phyloP scores from a whole-genome alignment of 2,113 vertebrate genomes.

The Geococcyx californianus region DNA sequence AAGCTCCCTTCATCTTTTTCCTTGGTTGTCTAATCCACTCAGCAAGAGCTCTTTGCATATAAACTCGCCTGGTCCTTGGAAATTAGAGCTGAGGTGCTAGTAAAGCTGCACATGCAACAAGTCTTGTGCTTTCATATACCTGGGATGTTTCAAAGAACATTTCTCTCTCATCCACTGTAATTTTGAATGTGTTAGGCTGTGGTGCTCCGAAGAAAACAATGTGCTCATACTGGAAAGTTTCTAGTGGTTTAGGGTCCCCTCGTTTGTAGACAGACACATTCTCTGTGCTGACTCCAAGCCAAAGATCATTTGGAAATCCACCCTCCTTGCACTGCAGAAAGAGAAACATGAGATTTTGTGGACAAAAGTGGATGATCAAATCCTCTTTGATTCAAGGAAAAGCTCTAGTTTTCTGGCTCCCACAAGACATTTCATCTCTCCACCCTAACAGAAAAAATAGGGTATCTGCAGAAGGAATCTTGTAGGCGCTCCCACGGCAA shows the following conservation, averaged over 20 bases:
- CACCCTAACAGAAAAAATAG: background rate
- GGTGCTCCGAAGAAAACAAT: slow-evolving; percentile 89
- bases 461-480: background rate
- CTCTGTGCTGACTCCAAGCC: slow-evolving; percentile 87
- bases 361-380: background rate
- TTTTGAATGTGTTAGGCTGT: slow-evolving; percentile 88
- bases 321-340: slow-evolving; percentile 89
- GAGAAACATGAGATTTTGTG: background rate
- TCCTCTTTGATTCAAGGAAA: background rate
- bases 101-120: background rate
- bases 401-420: background rate
- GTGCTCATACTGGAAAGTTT: slow-evolving; percentile 89
- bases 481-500: background rate
- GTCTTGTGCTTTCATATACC: slow-evolving; percentile 64
- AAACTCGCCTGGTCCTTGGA: background rate
- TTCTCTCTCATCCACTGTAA: slow-evolving; percentile 92
- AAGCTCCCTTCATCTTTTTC: background rate
- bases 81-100: background rate
- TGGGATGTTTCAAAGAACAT: slow-evolving; percentile 93
- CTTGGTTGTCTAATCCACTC: background rate
- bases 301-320: slow-evolving; percentile 90
- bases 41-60: background rate
- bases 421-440: background rate
- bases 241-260: slow-evolving; percentile 86
- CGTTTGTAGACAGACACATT: slow-evolving; percentile 88